phyloP scores from a whole-genome alignment of 2,888 invertebrate species.

The Parnassius smintheus region DNA sequence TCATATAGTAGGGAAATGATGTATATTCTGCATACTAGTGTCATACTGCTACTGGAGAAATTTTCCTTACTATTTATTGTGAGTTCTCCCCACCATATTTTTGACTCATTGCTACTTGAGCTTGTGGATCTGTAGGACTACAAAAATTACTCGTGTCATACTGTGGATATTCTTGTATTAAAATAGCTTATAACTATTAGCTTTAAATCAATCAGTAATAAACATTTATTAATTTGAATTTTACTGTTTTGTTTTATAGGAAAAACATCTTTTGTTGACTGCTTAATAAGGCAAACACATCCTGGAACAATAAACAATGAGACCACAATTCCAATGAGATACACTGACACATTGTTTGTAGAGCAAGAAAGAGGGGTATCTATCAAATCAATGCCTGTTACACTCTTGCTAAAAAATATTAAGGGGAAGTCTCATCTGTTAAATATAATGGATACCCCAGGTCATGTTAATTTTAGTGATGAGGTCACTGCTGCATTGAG shows the following conservation, averaged over 20 bases:
- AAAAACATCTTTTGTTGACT: conserved; percentile 98
- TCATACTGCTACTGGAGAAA: no score
- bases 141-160: no score
- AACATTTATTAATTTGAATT: no score
- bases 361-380: conserved; percentile 98
- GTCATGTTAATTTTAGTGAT: conserved; percentile 99
- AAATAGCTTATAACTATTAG: no score
- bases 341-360: conserved; percentile 97
- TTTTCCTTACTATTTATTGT: no score
- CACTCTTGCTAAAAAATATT: conserved; percentile 94
- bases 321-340: conserved; percentile 90
- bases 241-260: conserved; percentile 43
- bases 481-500: conserved; percentile 98
- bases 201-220: no score
- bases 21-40: no score
- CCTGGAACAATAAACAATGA: conserved; percentile 89
- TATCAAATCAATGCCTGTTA: conserved; percentile 97
- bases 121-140: no score
- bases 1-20: no score
- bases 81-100: no score
- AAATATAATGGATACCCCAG: conserved; percentile 98
- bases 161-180: no score
- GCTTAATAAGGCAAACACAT: conserved; percentile 97
- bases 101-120: no score
- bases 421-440: conserved; percentile 97